Conservation (phyloP, 2,113 vertebrate species). For the Dasyurus viverrinus region DNA sequence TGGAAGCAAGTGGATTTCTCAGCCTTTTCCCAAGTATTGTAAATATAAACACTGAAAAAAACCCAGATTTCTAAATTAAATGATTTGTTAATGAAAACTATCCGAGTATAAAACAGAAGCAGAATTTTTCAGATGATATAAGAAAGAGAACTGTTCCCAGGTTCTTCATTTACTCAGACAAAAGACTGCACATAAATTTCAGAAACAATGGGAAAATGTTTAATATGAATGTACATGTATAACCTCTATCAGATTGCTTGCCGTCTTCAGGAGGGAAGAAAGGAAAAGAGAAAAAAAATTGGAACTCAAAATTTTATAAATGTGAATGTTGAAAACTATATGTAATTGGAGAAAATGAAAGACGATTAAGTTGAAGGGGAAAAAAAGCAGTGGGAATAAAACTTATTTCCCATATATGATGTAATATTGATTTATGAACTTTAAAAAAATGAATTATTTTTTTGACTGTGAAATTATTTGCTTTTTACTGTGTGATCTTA, state of each 20-base stretch:
- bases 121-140: not conserved
- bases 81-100: not conserved
- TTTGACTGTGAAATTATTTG: not conserved
- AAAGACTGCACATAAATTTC: not conserved
- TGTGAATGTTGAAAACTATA: too few species aligned
- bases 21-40: not conserved
- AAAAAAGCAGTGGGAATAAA: not conserved
- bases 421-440: not conserved
- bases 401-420: not conserved
- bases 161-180: not conserved
- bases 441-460: not conserved
- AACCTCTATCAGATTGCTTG: too few species aligned
- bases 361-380: too few species aligned
- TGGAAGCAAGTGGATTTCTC: not conserved
- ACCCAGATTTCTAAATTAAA: not conserved
- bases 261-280: too few species aligned
- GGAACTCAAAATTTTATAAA: too few species aligned
- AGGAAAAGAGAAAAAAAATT: too few species aligned
- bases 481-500: not conserved
- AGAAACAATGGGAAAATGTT: not conserved
- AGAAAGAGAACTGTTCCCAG: not conserved
- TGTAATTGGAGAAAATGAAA: too few species aligned
- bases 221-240: too few species aligned
- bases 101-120: not conserved
- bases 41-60: not conserved